A percentile compares a stretch with the other conserved stretches of the same genome.
These are phyloP conservation scores for Lasioglossum lativentre DNA, from an alignment of 2,888 invertebrate species.

Conservation along the genomic window DNA sequence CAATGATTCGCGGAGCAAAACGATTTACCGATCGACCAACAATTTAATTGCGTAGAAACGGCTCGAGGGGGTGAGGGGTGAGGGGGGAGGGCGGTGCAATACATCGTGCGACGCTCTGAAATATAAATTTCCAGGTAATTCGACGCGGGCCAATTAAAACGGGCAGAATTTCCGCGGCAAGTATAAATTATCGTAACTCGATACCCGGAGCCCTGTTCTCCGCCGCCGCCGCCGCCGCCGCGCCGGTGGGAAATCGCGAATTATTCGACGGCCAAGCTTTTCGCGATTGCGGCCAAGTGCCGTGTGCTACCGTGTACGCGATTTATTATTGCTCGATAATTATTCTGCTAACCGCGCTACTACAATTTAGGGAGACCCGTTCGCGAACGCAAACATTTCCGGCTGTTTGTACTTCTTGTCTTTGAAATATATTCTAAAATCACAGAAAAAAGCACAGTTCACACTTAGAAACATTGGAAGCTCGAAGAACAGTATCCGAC, in stretches of 20 bases:
- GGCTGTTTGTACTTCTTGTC: neutral
- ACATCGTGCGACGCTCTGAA: neutral
- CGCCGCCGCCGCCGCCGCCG: neutral
- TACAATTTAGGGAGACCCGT: neutral
- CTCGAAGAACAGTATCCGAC: too few species aligned
- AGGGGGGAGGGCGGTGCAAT: neutral
- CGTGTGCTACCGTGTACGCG: neutral
- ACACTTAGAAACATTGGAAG: too few species aligned
- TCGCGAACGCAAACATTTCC: neutral
- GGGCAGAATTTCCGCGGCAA: slow-evolving; percentile 4
- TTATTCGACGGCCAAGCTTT: slow-evolving; percentile 20
- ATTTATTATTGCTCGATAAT: slow-evolving; percentile 37
- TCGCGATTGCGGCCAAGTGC: slow-evolving; percentile 14
- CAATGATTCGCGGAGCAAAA: neutral
- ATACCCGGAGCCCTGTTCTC: slow-evolving; percentile 17
- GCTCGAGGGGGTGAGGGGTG: neutral
- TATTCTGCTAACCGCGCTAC: slow-evolving; percentile 10
- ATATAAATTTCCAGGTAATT: slow-evolving; percentile 38
- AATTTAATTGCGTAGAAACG: slow-evolving; percentile 15
- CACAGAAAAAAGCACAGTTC: too few species aligned
- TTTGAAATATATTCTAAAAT: neutral
- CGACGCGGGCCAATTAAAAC: slow-evolving; percentile 23
- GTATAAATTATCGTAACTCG: slow-evolving; percentile 46
- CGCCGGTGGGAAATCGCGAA: slow-evolving; percentile 44
- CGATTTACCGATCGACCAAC: neutral